These are phyloP conservation scores for Illadopsis cleaveri DNA, from an alignment of 2,113 vertebrate genomes.

Conservation along the genomic window DNA sequence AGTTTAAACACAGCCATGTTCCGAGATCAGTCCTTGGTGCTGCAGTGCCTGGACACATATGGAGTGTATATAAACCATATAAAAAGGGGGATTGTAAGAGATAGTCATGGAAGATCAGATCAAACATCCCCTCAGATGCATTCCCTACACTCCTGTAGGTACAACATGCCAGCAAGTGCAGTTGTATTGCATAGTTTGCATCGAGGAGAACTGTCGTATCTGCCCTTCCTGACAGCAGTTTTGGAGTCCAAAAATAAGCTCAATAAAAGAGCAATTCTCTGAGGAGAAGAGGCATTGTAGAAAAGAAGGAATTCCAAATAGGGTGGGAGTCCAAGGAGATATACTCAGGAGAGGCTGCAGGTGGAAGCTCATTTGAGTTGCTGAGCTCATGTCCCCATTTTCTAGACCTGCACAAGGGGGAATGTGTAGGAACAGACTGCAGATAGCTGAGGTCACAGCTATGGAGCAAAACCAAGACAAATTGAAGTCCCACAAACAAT, in stretches of 20 bases:
- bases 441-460: neutral
- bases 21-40: neutral
- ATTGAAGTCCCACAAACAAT: neutral
- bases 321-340: neutral
- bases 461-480: neutral
- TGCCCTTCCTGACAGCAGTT: neutral
- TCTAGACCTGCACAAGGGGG: neutral
- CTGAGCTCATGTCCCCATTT: neutral
- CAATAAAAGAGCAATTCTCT: neutral
- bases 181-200: neutral
- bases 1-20: neutral
- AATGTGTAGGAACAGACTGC: neutral
- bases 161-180: neutral
- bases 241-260: constrained; percentile 6
- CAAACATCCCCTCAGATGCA: neutral
- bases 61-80: neutral
- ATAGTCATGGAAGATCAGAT: neutral
- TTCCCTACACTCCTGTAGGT: neutral
- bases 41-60: accelerated
- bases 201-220: neutral
- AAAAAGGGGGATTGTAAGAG: neutral
- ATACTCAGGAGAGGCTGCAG: neutral
- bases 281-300: neutral
- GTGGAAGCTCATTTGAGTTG: neutral
- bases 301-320: neutral